phyloP scores from a whole-genome alignment of 2,113 vertebrate species.

The Tympanuchus pallidicinctus region DNA sequence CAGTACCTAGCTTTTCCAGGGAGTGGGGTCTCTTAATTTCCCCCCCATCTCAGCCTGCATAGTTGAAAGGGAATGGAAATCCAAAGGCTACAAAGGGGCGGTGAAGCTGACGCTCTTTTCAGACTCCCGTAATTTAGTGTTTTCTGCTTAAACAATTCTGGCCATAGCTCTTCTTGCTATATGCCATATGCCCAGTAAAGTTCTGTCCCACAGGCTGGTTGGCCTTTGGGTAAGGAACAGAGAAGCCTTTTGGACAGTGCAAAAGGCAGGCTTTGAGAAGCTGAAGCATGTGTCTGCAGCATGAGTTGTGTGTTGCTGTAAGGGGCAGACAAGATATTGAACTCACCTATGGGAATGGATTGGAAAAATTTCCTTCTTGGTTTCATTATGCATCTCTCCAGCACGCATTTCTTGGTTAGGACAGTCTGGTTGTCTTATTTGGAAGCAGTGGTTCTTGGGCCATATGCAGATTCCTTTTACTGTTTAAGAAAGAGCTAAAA shows the following conservation, averaged over 20 bases:
- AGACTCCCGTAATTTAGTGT: too few relatives aligned
- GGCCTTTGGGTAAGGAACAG: background rate
- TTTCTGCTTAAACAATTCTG: background rate
- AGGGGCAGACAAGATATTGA: background rate
- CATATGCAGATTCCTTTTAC: background rate
- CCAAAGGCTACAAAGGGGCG: background rate
- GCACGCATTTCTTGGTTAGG: background rate
- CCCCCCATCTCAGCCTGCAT: background rate
- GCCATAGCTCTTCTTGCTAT: background rate
- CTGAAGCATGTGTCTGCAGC: background rate
- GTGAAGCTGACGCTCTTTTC: background rate
- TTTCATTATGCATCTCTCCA: background rate
- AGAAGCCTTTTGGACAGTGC: background rate
- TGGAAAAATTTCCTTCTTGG: background rate
- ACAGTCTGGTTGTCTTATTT: background rate
- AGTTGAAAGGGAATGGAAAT: background rate
- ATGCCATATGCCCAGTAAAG: rapidly evolving
- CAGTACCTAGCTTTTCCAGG: background rate
- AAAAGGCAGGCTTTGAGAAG: background rate
- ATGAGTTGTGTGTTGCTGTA: background rate
- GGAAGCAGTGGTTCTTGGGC: background rate
- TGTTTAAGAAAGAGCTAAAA: background rate
- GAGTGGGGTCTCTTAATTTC: background rate
- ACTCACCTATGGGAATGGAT: background rate
- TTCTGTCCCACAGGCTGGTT: background rate